phyloP scores from a whole-genome alignment of 64 coral and sea anemone species.

The Actinia equina region DNA sequence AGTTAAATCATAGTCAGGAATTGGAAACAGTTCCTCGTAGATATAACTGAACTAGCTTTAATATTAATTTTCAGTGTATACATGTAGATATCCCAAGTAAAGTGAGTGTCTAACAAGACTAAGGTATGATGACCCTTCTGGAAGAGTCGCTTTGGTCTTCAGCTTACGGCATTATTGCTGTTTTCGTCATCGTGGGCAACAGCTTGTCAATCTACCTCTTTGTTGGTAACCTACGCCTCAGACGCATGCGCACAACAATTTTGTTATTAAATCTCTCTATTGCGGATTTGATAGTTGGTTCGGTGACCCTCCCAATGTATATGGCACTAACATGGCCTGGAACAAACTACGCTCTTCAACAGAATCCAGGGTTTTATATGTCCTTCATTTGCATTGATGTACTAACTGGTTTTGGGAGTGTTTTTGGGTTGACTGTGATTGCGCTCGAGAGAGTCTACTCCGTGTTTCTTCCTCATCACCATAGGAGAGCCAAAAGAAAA shows the following conservation, averaged over 20 bases:
- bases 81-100: too few species aligned
- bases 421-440: conserved; percentile 61
- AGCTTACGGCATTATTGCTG: conserved; percentile 2
- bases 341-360: not conserved
- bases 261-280: conserved; percentile 24
- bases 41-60: too few species aligned
- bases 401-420: conserved; percentile 66
- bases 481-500: conserved; percentile 30
- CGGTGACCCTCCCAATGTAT: conserved; percentile 70
- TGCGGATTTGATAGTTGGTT: conserved; percentile 33
- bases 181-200: conserved; percentile 24
- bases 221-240: conserved; percentile 1
- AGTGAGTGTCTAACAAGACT: not conserved
- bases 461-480: conserved; percentile 62
- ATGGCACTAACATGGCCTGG: conserved; percentile 45
- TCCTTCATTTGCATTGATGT: conserved; percentile 56
- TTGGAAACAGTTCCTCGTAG: too few species aligned
- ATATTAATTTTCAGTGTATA: too few species aligned
- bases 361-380: not conserved
- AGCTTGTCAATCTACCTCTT: conserved; percentile 8
- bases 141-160: conserved; percentile 18
- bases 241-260: conserved; percentile 1
- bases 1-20: too few species aligned
- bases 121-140: not conserved
- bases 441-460: conserved; percentile 69